Evolutionary conservation across 2,888 invertebrate species (phyloP).

Genomic region (Hartigia nigra): DNA sequence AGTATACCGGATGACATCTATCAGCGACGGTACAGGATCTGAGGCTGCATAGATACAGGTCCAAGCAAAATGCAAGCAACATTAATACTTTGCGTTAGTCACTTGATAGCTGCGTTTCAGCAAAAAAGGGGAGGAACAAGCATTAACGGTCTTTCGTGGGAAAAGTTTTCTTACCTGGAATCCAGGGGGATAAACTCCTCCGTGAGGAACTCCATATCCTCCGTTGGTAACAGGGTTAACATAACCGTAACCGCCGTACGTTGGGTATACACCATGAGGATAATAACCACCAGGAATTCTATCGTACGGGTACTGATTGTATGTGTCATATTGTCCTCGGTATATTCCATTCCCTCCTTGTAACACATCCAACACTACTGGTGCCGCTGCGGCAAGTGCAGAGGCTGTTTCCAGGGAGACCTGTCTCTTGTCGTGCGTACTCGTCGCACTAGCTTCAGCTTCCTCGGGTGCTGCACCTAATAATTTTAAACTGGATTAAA

Average conservation of each 20-base stretch:
- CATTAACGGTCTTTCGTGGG: not conserved
- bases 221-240: not conserved
- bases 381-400: not conserved
- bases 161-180: not conserved
- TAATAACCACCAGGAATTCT: not conserved
- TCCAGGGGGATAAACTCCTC: not conserved
- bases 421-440: not conserved
- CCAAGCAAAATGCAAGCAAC: constrained; percentile 14
- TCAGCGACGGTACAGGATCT: not conserved
- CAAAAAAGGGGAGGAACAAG: not conserved
- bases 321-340: not conserved
- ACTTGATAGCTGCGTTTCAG: not conserved
- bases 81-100: constrained; percentile 14
- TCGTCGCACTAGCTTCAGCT: not conserved
- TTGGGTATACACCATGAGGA: not conserved
- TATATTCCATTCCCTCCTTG: not conserved
- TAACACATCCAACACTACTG: not conserved
- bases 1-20: not conserved
- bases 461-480: not conserved
- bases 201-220: too few species aligned
- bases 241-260: too few species aligned
- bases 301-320: not conserved
- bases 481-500: not conserved
- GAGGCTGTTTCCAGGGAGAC: not conserved
- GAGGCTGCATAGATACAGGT: constrained; percentile 1